Percentiles rank a stretch among this genome's conserved stretches.
phyloP scores from a whole-genome alignment of 2,888 invertebrate species.

The Hypomecis atomaria region DNA sequence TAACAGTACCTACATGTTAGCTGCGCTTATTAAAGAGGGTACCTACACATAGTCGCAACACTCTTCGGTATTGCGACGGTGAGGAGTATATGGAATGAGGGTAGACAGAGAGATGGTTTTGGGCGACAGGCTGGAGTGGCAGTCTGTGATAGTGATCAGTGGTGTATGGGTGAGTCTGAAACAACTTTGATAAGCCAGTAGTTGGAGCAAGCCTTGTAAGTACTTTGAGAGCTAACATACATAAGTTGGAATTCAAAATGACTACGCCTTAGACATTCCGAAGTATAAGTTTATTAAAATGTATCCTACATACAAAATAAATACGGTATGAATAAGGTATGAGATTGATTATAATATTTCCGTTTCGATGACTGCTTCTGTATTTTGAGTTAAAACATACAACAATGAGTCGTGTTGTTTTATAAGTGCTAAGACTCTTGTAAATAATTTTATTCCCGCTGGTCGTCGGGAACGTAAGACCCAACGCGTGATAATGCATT shows the following conservation, averaged over 20 bases:
- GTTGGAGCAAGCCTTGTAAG: too few species aligned
- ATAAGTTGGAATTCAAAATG: constrained; percentile 27
- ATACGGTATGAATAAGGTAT: constrained; percentile 41
- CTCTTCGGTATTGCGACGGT: too few species aligned
- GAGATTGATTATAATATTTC: constrained; percentile 45
- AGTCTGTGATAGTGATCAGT: too few species aligned
- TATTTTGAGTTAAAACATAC: constrained; percentile 37
- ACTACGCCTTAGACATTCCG: constrained; percentile 27
- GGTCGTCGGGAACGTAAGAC: constrained; percentile 60
- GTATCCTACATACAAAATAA: constrained; percentile 38
- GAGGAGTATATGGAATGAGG: too few species aligned
- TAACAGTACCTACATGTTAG: too few species aligned
- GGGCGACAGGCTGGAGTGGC: too few species aligned
- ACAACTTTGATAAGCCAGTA: too few species aligned
- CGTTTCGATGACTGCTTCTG: constrained; percentile 40
- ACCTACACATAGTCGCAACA: too few species aligned
- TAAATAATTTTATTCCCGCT: constrained; percentile 72
- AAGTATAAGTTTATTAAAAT: constrained; percentile 36
- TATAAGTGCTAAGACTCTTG: constrained; percentile 61
- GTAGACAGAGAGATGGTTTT: too few species aligned
- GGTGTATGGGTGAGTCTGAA: too few species aligned
- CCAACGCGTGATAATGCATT: constrained; percentile 83
- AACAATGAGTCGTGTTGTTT: constrained; percentile 54
- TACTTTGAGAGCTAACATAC: too few species aligned
- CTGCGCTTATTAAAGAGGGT: too few species aligned